Evolutionary conservation across 2,888 invertebrate genomes (phyloP), one percentile per base, ranked within the genome.

Genomic region (Mesopsocus fuscifrons): DNA sequence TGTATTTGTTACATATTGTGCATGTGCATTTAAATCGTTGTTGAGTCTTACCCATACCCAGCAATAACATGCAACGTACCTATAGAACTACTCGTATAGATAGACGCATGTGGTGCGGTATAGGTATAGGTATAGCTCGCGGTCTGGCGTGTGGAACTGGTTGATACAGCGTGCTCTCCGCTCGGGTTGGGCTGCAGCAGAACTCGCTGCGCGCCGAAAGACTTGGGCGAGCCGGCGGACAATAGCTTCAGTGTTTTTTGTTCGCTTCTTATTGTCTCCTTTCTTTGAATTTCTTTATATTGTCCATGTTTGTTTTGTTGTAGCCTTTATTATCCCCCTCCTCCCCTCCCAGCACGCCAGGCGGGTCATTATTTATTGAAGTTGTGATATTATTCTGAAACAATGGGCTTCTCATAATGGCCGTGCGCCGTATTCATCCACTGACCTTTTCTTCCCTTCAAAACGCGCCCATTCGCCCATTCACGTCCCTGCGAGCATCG

Each of bases 241-340:
- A 38, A 38, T 34, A 34, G 34, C 34, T 16, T 38, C 17, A 16
- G 15, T 15, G 15, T 38, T 38, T 38, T 38, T 38, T 16, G 15
- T 38, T 38, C 21, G 38, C 20, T 38, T 38, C 38, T 38, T 38
- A 38, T 38, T 38, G 38, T 38, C 38, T 38, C 21, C 21, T 38
- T 38, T 38, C 38, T 38, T 38, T 38, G 17, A 38, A 38, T 38
- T 38, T 38, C 38, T 38, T 38, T 38, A 38, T 38, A 38, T 38
- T 38, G 38, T 38, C 38, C 38, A 20, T 38, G 38, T 38, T 38
- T 38, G 38, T 38, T 38, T 38, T 38, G 38, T 38, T 38, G 21
- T 26, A 26, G 26, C 26, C 33, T 17, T 17, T 33, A 16, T 33
- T 33, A 33, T 33, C 33, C 15, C 17, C 33, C 33, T 33, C n/a